Evolutionary conservation across 2,888 invertebrate species (phyloP).

Genomic region (Conus canariensis): DNA sequence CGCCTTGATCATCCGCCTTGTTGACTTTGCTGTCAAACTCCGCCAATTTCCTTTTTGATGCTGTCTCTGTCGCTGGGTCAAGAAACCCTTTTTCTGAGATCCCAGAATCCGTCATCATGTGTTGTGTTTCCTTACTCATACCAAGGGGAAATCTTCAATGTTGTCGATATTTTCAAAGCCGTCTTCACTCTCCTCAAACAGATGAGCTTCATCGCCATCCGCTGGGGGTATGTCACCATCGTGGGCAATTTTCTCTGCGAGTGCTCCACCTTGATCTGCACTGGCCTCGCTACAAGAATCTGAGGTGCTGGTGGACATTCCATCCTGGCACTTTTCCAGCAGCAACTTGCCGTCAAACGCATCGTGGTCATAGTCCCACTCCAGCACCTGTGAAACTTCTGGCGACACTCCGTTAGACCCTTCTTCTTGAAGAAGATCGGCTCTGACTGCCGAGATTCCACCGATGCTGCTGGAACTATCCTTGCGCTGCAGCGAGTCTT

Average conservation of each 20-base stretch:
- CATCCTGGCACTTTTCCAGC: constrained; percentile 44
- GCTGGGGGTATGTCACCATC: constrained; percentile 38
- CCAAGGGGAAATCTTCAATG: constrained; percentile 47
- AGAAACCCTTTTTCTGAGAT: constrained; percentile 56
- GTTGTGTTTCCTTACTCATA: constrained; percentile 48
- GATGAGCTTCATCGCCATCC: constrained; percentile 38
- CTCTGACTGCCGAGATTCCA: constrained; percentile 21
- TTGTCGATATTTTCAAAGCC: constrained; percentile 54
- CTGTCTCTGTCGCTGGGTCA: constrained; percentile 20
- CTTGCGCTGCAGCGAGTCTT: constrained; percentile 1
- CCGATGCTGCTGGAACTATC: constrained; percentile 29
- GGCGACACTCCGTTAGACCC: constrained; percentile 50
- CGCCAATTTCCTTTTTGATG: constrained; percentile 22
- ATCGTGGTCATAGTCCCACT: constrained; percentile 54
- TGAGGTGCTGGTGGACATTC: constrained; percentile 49
- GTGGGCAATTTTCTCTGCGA: constrained; percentile 2
- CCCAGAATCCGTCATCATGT: constrained; percentile 67
- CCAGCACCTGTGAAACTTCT: constrained; percentile 50
- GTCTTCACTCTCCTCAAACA: constrained; percentile 44
- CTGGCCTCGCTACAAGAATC: constrained; percentile 51
- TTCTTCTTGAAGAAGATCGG: constrained; percentile 47
- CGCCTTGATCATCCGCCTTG: not conserved
- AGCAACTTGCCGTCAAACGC: constrained; percentile 51
- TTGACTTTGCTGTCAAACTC: constrained; percentile 36
- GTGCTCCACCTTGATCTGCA: constrained; percentile 26